Conservation (phyloP, 2,888 invertebrate species). For the Drosophila cracens region DNA sequence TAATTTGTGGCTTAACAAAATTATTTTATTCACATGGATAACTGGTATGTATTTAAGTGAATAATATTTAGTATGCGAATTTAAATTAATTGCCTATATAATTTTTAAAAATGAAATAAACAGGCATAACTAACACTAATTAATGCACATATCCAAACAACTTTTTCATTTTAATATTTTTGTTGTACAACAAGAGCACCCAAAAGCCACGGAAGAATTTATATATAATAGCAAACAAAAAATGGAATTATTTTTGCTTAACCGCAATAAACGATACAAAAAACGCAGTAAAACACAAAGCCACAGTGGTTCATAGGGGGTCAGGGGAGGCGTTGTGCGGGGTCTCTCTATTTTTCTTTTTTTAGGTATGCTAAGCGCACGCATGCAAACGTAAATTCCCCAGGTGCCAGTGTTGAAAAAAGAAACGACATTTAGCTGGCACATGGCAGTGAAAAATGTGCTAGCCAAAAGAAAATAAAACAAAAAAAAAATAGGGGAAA, state of each 20-base stretch:
- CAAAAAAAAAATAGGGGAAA: conserved; percentile 22
- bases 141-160: not conserved
- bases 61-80: not conserved
- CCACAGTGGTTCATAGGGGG: not conserved
- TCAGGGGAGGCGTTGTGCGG: conserved; percentile 1
- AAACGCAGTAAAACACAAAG: not conserved
- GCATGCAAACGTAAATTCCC: conserved; percentile 71
- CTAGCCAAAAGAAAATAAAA: conserved; percentile 34
- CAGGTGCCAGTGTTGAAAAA: conserved; percentile 63
- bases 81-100: not conserved
- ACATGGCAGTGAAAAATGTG: conserved; percentile 71
- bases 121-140: not conserved
- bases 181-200: not conserved
- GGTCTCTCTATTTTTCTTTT: conserved; percentile 4
- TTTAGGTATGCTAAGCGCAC: conserved; percentile 61
- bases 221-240: conserved; percentile 11
- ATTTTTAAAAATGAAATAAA: not conserved
- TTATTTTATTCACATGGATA: not conserved
- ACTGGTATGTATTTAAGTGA: not conserved
- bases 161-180: not conserved
- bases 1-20: not conserved
- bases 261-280: conserved; percentile 47
- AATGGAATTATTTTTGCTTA: conserved; percentile 57
- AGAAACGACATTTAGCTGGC: conserved; percentile 59
- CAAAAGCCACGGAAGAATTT: conserved; percentile 7